Base-by-base conservation (phyloP, 1,140 invertebrate genomes). In the Psix sp. region DNA sequence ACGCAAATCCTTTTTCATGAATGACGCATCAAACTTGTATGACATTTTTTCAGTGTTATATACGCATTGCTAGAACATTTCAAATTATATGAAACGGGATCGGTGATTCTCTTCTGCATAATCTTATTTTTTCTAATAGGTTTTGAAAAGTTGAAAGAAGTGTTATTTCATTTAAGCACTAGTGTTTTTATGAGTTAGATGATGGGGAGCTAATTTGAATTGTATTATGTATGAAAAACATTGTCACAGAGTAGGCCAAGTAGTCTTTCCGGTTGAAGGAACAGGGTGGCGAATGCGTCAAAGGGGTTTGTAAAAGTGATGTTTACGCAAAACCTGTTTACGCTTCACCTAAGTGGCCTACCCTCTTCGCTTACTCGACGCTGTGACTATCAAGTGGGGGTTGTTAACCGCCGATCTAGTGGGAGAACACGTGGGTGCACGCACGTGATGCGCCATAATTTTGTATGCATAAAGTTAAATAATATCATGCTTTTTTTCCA, bases 281-380 rank as follows among this genome's bases (percentile, higher is more conserved):
- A 63, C 56, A 48, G 71, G 70, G 70, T 67, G 60, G 40, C 60
- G 14, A 68, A 26, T 26, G 65, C 52, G 59, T 68, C 39, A 68
- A 68, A 76, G 49, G 62, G 76, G 57, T 67, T 73, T 74, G 68
- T 70, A 77, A 80, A 78, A 80, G 78, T 76, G 74, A 74, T 76
- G 78, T 78, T 78, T 77, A 77, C 77, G 70, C 63, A 78, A 72
- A 77, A 77, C 74, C 66, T 78, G 78, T 78, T 78, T 77, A 72
- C 78, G 68, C 65, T 68, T 71, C 51, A 42, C 68, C 65, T 77
- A 78, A 78, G 78, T 74, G 74, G 74, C 71, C 66, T 56, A 73
- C 54, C 74, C 76, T 67, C 46, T 59, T 35, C 56, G 66, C 57
- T 70, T 66, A 71, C 77, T 77, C 73, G 57, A 75, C 60, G 49